These are phyloP conservation scores for Dendroctonus valens DNA, from an alignment of 1,140 invertebrate genomes.

Conservation along the genomic window DNA sequence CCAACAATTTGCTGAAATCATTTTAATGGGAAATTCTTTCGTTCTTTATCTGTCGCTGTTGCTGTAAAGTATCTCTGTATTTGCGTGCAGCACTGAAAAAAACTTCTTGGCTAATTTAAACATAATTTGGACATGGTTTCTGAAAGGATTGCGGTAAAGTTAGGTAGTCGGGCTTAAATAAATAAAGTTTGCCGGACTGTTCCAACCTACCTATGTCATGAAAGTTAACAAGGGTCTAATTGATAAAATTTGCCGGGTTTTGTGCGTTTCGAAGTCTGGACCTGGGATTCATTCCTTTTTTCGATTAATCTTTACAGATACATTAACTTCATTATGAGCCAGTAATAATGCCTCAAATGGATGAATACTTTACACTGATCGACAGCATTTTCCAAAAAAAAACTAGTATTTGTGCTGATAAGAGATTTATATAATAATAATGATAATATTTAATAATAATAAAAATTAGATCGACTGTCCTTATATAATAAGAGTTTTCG, in stretches of 20 bases:
- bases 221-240: conserved; percentile 16
- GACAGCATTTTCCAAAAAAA: not conserved
- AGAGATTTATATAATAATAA: conserved; percentile 21
- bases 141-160: not conserved
- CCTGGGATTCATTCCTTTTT: not conserved
- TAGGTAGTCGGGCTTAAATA: not conserved
- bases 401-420: conserved; percentile 29
- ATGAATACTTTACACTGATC: not conserved
- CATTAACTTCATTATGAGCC: not conserved
- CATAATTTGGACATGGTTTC: not conserved
- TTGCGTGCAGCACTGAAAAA: not conserved
- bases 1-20: no score
- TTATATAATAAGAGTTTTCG: conserved; percentile 51
- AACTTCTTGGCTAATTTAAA: not conserved
- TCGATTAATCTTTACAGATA: not conserved
- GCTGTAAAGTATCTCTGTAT: not conserved
- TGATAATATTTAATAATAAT: conserved; percentile 42
- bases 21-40: not conserved
- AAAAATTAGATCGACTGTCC: conserved; percentile 51
- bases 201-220: conserved; percentile 6
- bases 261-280: not conserved
- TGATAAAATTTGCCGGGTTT: conserved; percentile 5
- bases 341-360: no score
- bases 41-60: not conserved
- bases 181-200: not conserved